Evolutionary conservation across 2,888 invertebrate species (phyloP).

Genomic region (Drosophila vallismaia): DNA sequence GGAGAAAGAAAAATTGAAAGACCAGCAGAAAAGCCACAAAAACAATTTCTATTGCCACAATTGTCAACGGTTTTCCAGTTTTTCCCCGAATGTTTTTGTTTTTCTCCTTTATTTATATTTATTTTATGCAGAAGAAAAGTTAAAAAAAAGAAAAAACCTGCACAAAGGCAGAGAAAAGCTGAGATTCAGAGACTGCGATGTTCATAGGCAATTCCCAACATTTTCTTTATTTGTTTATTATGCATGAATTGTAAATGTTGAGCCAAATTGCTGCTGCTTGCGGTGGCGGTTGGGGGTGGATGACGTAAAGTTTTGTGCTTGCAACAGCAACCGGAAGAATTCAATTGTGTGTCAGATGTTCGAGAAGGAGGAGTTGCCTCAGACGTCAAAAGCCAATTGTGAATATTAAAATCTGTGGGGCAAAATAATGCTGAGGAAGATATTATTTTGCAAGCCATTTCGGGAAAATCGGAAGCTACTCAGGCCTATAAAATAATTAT

Average conservation of each 20-base stretch:
- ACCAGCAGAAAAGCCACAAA: constrained; percentile 12
- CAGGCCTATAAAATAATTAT: constrained; percentile 4
- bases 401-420: constrained; percentile 55
- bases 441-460: constrained; percentile 13
- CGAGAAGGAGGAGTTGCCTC: constrained; percentile 7
- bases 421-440: constrained; percentile 19
- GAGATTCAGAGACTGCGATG: constrained; percentile 12
- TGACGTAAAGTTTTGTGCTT: constrained; percentile 58
- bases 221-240: constrained; percentile 67
- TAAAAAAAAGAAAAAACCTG: constrained; percentile 54
- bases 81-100: constrained; percentile 3
- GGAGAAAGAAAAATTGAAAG: constrained; percentile 9
- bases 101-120: constrained; percentile 65
- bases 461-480: constrained; percentile 5
- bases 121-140: constrained; percentile 67
- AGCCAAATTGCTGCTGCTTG: constrained; percentile 27
- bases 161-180: constrained; percentile 32
- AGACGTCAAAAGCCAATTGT: constrained; percentile 49
- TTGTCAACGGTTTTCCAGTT: constrained; percentile 46
- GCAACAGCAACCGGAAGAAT: constrained; percentile 68
- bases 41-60: constrained; percentile 50
- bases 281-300: constrained; percentile 2
- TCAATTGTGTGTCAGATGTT: constrained; percentile 71
- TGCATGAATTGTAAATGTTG: constrained; percentile 70
- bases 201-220: constrained; percentile 48